These are phyloP conservation scores for Noctuana brunneofusca DNA, from an alignment of 2,888 invertebrate species.

Conservation along the genomic window DNA sequence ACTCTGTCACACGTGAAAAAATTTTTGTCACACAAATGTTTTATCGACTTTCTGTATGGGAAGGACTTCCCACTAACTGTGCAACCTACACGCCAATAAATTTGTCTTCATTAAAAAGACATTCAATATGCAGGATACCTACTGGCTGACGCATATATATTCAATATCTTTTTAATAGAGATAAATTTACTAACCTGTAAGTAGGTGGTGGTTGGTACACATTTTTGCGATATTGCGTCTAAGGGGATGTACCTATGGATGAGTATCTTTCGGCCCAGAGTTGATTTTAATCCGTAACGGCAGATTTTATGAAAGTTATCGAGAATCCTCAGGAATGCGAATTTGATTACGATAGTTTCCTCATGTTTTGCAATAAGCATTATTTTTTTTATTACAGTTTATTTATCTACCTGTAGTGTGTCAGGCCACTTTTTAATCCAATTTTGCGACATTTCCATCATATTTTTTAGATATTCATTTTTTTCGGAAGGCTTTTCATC, in stretches of 20 bases:
- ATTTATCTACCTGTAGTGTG: conserved; percentile 47
- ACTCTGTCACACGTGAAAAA: too few species aligned
- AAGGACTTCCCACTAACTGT: neutral
- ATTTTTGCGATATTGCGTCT: neutral
- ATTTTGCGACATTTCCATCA: conserved; percentile 54
- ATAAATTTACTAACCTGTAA: neutral
- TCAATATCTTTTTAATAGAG: neutral
- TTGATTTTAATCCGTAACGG: too few species aligned
- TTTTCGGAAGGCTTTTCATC: conserved; percentile 28
- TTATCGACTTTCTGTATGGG: too few species aligned
- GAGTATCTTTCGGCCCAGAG: too few species aligned
- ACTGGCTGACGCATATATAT: neutral
- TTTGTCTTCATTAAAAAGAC: conserved; percentile 1
- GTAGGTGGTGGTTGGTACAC: too few species aligned
- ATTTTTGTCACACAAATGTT: too few species aligned
- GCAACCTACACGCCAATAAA: neutral
- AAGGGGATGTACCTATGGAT: too few species aligned
- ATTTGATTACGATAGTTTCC: too few species aligned
- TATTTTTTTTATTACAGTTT: neutral
- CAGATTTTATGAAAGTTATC: too few species aligned
- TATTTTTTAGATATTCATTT: conserved; percentile 48
- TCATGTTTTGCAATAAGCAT: neutral
- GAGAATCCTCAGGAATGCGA: too few species aligned
- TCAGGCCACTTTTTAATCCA: conserved; percentile 63
- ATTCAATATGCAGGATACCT: conserved; percentile 2